These are phyloP conservation scores for Leptinotarsa juncta DNA, from an alignment of 2,888 invertebrate genomes.

Conservation along the genomic window DNA sequence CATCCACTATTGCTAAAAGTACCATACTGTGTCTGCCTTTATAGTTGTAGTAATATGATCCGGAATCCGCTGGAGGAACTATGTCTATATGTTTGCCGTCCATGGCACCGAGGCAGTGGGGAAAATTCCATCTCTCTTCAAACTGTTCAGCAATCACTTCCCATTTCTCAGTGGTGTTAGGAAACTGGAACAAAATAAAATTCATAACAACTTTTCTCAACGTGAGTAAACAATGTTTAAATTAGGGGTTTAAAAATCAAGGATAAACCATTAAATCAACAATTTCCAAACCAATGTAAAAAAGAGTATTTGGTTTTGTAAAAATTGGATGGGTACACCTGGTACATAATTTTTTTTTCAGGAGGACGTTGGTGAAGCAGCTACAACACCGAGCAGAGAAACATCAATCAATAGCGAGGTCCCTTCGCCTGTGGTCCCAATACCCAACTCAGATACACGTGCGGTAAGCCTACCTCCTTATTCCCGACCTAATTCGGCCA, in stretches of 20 bases:
- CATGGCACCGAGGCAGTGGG: slow-evolving; percentile 36
- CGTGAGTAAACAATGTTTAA: background rate
- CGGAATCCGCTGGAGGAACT: slow-evolving; percentile 36
- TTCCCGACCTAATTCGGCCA: slow-evolving; percentile 7
- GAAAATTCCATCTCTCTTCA: slow-evolving; percentile 34
- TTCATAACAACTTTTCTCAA: background rate
- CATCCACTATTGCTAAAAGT: slow-evolving; percentile 22
- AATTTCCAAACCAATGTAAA: background rate
- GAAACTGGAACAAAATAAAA: slow-evolving; percentile 27
- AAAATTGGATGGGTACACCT: no score
- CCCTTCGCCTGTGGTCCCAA: background rate
- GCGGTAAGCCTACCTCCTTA: background rate
- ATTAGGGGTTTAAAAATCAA: background rate
- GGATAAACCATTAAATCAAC: background rate
- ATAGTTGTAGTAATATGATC: slow-evolving; percentile 37
- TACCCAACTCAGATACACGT: background rate
- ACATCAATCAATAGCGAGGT: no score
- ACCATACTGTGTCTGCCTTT: slow-evolving; percentile 22
- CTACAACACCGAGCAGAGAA: no score
- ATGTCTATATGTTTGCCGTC: slow-evolving; percentile 38
- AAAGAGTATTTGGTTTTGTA: no score
- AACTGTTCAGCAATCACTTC: slow-evolving; percentile 18
- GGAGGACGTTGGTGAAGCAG: no score
- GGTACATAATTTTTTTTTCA: no score
- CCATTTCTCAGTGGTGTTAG: slow-evolving; percentile 21